Conservation (phyloP, 1,140 invertebrate genomes). For the Drosophila oshimai region DNA sequence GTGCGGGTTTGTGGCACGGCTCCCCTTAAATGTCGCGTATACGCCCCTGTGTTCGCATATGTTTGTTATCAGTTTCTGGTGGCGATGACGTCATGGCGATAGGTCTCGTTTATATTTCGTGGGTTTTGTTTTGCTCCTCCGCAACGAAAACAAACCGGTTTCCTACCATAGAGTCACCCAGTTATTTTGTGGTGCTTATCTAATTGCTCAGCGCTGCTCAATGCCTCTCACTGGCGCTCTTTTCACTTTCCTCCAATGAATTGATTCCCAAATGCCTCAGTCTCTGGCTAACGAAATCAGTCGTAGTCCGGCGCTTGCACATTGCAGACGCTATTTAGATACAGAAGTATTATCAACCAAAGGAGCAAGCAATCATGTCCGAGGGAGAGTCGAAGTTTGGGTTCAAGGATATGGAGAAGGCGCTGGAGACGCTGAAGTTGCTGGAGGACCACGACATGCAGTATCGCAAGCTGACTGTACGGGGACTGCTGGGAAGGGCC, state of each 20-base stretch:
- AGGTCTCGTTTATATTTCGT: slow-evolving; percentile 27
- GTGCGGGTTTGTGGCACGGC: too few relatives aligned
- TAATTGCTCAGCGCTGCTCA: slow-evolving; percentile 58
- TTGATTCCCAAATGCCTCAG: background rate
- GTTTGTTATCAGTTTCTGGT: slow-evolving; percentile 21
- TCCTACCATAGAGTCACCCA: slow-evolving; percentile 52
- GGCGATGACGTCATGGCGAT: slow-evolving; percentile 52
- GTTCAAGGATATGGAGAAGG: slow-evolving; percentile 88
- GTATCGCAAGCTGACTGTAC: slow-evolving; percentile 86
- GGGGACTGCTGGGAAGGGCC: slow-evolving; percentile 86
- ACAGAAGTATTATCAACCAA: slow-evolving; percentile 19
- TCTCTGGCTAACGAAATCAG: slow-evolving; percentile 23
- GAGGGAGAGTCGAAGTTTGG: slow-evolving; percentile 86
- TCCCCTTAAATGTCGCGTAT: background rate
- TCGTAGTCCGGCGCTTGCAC: slow-evolving; percentile 34
- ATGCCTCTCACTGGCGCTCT: slow-evolving; percentile 41
- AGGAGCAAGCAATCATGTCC: slow-evolving; percentile 48
- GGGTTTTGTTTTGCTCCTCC: slow-evolving; percentile 66
- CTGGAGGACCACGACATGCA: slow-evolving; percentile 86
- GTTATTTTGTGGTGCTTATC: slow-evolving; percentile 69
- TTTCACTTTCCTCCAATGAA: slow-evolving; percentile 10
- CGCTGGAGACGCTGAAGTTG: slow-evolving; percentile 85
- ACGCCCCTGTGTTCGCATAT: slow-evolving; percentile 19
- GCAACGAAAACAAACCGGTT: slow-evolving; percentile 74
- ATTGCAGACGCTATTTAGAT: slow-evolving; percentile 11